phyloP scores from a whole-genome alignment of 2,797 vertebrate genomes.

The Huso huso region DNA sequence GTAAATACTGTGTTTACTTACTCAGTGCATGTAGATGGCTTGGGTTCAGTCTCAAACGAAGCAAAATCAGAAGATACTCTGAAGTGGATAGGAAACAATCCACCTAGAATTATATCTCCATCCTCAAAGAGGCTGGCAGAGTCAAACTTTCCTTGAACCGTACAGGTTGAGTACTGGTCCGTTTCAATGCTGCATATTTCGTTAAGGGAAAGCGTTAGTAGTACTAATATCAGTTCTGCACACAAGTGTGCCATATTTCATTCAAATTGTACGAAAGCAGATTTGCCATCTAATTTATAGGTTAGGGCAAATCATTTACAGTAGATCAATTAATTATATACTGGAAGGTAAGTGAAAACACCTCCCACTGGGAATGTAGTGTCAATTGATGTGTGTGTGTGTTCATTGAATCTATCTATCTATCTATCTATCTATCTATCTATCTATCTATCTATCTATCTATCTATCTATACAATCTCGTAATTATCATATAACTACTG shows the following conservation, averaged over 20 bases:
- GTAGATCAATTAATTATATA: too few species aligned
- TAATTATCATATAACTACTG: too few species aligned
- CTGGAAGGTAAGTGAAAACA: too few species aligned
- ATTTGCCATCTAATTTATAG: too few species aligned
- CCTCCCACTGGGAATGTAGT: too few species aligned
- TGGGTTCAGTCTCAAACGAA: constrained; percentile 41
- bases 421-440: too few species aligned
- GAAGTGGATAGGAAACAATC: constrained; percentile 53
- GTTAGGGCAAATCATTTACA: too few species aligned
- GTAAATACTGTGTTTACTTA: constrained; percentile 30
- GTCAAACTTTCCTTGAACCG: constrained; percentile 45
- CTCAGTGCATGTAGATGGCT: constrained; percentile 39
- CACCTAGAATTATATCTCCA: constrained; percentile 54
- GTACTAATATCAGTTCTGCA: constrained; percentile 16
- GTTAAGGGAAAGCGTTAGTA: constrained; percentile 17
- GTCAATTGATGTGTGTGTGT: too few species aligned
- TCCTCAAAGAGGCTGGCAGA: constrained; percentile 40
- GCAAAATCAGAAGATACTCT: constrained; percentile 32
- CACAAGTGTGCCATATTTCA: constrained; percentile 23
- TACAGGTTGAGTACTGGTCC: constrained; percentile 25
- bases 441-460: too few species aligned
- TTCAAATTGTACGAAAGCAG: too few species aligned
- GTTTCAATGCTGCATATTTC: constrained; percentile 5
- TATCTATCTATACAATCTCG: too few species aligned
- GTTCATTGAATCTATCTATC: too few species aligned